A percentile compares a stretch with the other conserved stretches of the same genome.
Evolutionary conservation across 2,888 invertebrate genomes (phyloP).

Genomic region (Philereme vetulata): DNA sequence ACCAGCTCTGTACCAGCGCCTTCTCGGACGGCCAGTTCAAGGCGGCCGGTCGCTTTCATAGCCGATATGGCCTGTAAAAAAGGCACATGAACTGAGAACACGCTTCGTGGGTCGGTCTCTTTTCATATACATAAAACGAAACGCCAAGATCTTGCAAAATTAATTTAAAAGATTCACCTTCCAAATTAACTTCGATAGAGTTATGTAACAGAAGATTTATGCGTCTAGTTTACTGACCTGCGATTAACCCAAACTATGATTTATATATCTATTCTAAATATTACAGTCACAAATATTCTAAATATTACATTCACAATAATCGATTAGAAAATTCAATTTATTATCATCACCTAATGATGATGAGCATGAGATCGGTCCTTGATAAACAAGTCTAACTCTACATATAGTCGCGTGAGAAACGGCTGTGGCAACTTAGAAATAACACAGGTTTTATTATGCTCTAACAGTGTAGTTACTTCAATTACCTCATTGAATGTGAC

Average conservation of each 20-base stretch:
- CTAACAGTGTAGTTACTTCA: constrained; percentile 7
- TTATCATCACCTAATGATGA: not conserved
- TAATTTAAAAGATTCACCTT: too few species aligned
- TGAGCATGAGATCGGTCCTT: too few species aligned
- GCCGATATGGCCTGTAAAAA: constrained; percentile 88
- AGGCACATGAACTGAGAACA: not conserved
- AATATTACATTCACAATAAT: constrained; percentile 2
- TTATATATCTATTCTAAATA: not conserved
- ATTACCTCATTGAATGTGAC: constrained; percentile 91
- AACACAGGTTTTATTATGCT: too few species aligned
- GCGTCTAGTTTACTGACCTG: constrained; percentile 1
- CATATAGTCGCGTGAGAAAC: too few species aligned
- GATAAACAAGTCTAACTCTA: too few species aligned
- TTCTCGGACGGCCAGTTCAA: constrained; percentile 90
- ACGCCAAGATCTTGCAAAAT: not conserved
- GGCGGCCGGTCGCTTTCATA: constrained; percentile 90
- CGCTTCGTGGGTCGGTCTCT: too few species aligned
- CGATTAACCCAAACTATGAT: constrained; percentile 3
- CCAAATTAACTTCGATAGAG: not conserved
- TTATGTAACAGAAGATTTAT: constrained; percentile 6
- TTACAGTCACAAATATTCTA: constrained; percentile 2
- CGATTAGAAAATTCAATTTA: constrained; percentile 9
- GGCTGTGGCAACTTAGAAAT: too few species aligned
- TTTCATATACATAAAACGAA: not conserved
- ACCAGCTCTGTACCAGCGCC: constrained; percentile 91